phyloP scores from a whole-genome alignment of 2,113 vertebrate species.

The Muscicapa adusta region DNA sequence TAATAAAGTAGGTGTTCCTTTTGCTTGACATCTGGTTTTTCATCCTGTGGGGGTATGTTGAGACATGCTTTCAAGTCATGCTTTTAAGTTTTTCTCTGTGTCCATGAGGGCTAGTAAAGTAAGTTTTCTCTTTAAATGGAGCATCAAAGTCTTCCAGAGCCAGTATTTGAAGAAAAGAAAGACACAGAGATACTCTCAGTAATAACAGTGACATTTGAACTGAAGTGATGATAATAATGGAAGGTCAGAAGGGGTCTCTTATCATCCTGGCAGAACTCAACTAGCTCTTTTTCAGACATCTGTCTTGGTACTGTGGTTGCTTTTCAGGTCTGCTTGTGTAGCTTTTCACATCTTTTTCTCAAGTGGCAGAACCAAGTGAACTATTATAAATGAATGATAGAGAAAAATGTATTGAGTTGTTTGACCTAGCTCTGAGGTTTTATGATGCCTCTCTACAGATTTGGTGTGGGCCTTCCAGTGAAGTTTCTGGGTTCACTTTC shows the following conservation, averaged over 20 bases:
- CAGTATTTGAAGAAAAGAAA: background rate
- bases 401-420: background rate
- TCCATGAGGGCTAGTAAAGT: background rate
- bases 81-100: background rate
- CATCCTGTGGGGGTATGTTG: background rate
- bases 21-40: background rate
- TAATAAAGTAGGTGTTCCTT: background rate
- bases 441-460: background rate
- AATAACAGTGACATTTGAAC: background rate
- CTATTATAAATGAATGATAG: background rate
- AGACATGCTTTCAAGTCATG: background rate
- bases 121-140: conserved; percentile 21
- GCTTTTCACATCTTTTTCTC: background rate
- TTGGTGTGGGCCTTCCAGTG: background rate
- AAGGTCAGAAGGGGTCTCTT: background rate
- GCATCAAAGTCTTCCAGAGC: background rate
- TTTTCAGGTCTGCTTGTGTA: background rate
- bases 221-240: background rate
- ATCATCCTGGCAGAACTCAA: background rate
- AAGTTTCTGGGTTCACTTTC: background rate
- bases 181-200: background rate
- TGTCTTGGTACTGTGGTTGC: background rate
- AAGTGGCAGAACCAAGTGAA: background rate
- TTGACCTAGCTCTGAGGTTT: background rate
- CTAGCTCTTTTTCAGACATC: background rate